Base-by-base conservation (phyloP, 2,888 invertebrate genomes). In the Cetonia aurata region DNA sequence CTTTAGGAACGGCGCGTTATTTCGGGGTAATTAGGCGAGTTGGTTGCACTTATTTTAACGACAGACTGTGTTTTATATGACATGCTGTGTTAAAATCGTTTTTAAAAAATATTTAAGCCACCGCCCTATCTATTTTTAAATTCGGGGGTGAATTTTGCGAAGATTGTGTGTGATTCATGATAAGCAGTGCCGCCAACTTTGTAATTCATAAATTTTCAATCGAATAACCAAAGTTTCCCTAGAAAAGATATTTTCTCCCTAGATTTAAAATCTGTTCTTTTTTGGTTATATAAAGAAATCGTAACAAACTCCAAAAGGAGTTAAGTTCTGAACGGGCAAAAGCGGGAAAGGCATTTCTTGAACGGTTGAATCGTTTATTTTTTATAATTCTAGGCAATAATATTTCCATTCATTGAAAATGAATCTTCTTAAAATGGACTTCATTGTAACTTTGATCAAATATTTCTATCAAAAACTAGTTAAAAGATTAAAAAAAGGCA, bases 101-200 rank as follows among this genome's bases (percentile, higher is more conserved):
- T 68, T 56, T 37, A 15, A 65, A 53, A 69, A 72, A 66, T 71
- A 66, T 71, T 41, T 37, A 37, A 71, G 75, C 75, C 76, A 75
- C 77, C 76, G 75, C 77, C 77, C 77, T 70, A 73, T 73, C 75
- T 77, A 76, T 75, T 74, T 75, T 73, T 72, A 73, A 73, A 75
- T 74, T 65, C 48, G 37, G 44, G 44, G 56, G n/a, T 70, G 59
- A 70, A 50, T 25, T 66, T 67, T 56, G 33, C 19, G n/a, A 52
- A 25, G 13, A 69, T n/a, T n/a, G n/a, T 52, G 66, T 37, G 57
- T 70, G 48, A 70, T 42, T 67, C 41, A 67, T 67, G 55, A 33
- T 25, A 56, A 33, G 10, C 67, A 67, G 31, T 25, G 17, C n/a
- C 15, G 12, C 56, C 67, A 67, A 67, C 15, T 10, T 9, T 46